Conservation (phyloP, 2,113 vertebrate genomes). For the Heptranchias perlo region DNA sequence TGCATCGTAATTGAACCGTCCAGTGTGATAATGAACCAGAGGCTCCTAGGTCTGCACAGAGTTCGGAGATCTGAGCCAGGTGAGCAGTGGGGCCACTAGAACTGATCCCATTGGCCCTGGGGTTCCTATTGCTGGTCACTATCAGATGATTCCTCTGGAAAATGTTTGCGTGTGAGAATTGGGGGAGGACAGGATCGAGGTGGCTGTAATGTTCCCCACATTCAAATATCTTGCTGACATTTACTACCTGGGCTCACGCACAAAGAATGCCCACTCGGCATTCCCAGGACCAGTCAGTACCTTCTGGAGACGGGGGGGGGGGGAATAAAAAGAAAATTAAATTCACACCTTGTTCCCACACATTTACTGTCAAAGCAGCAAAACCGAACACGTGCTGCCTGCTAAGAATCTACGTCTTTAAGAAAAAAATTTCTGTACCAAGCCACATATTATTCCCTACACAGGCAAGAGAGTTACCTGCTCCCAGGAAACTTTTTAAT, state of each 20-base stretch:
- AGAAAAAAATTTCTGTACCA: background rate
- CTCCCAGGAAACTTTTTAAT: background rate
- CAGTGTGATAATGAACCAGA: background rate
- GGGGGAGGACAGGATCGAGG: background rate
- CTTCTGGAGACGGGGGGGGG: background rate
- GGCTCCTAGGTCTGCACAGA: background rate
- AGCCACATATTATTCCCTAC: background rate
- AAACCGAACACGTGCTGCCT: background rate
- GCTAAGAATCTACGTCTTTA: background rate
- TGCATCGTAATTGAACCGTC: background rate
- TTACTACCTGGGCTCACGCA: background rate
- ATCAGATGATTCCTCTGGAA: background rate
- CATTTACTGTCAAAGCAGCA: background rate
- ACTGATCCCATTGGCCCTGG: background rate
- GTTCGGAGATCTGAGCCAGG: background rate
- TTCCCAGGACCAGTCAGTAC: background rate
- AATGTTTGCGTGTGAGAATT: background rate
- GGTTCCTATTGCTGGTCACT: background rate
- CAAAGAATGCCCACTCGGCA: background rate
- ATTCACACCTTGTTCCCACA: background rate
- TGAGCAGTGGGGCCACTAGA: background rate
- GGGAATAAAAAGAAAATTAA: background rate
- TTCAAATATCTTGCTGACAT: background rate
- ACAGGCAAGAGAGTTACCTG: background rate
- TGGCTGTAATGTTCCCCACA: background rate